Percentiles rank a stretch among this genome's conserved stretches.
phyloP scores from a whole-genome alignment of 2,113 vertebrate species.

The Caloenas nicobarica region DNA sequence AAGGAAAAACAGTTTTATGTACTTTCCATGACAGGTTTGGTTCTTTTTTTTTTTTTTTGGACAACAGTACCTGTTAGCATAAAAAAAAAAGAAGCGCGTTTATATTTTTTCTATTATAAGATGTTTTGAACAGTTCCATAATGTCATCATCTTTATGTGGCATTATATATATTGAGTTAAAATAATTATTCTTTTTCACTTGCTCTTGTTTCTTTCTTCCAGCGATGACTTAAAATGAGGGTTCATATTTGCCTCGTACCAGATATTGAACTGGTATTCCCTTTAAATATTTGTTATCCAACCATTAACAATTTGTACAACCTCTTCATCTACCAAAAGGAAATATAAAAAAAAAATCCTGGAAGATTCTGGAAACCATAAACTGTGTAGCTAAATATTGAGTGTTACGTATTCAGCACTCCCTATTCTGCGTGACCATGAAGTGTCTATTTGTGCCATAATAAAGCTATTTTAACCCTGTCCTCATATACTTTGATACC shows the following conservation, averaged over 20 bases:
- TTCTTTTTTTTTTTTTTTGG: not conserved
- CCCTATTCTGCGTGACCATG: not conserved
- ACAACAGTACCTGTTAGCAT: not conserved
- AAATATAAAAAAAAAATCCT: not conserved
- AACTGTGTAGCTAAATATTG: not conserved
- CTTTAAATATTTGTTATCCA: not conserved
- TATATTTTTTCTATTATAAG: constrained; percentile 18
- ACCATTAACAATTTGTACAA: not conserved
- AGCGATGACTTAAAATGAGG: not conserved
- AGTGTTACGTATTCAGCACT: not conserved
- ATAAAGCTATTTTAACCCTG: not conserved
- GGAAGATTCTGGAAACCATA: not conserved
- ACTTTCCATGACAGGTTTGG: not conserved
- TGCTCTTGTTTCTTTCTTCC: not conserved
- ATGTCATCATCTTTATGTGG: not conserved
- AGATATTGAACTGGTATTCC: not conserved
- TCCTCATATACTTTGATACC: not conserved
- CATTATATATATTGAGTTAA: not conserved
- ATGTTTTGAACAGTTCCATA: constrained; percentile 35
- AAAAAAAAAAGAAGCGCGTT: constrained; percentile 25
- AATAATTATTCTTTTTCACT: constrained; percentile 42
- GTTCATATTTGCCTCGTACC: not conserved
- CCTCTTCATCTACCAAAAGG: not conserved
- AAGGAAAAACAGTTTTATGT: constrained; percentile 6
- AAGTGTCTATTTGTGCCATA: not conserved